Percentiles rank a stretch among this genome's conserved stretches.
These are phyloP conservation scores for Simalia tracyae DNA, from an alignment of 2,797 vertebrate species.

Conservation along the genomic window DNA sequence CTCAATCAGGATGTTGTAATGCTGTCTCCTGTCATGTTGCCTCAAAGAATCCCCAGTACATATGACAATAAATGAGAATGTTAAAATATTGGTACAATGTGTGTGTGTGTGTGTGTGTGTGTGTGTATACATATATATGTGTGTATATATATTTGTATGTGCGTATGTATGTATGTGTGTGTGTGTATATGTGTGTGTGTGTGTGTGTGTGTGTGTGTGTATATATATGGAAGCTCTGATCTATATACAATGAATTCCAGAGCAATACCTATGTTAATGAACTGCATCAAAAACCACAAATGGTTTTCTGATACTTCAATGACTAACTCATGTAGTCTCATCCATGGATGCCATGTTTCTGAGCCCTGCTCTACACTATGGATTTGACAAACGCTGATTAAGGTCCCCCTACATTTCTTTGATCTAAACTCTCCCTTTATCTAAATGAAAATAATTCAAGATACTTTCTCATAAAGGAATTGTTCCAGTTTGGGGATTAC, in stretches of 20 bases:
- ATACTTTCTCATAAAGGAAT: not conserved
- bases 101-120: too few species aligned
- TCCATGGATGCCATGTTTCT: not conserved
- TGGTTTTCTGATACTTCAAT: not conserved
- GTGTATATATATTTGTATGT: too few species aligned
- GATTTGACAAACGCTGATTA: not conserved
- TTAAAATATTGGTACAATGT: too few species aligned
- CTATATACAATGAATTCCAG: not conserved
- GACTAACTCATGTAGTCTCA: not conserved
- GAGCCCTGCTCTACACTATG: not conserved
- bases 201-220: too few species aligned
- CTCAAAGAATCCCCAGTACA: too few species aligned
- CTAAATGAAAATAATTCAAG: not conserved
- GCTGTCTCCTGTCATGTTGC: too few species aligned
- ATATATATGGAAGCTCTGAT: not conserved
- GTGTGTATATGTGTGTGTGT: too few species aligned
- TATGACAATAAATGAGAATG: too few species aligned
- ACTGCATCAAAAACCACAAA: not conserved
- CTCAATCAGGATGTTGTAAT: not conserved
- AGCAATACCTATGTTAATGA: not conserved
- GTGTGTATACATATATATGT: too few species aligned
- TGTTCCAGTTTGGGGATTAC: not conserved
- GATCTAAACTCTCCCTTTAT: not conserved
- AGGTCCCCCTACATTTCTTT: not conserved
- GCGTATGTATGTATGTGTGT: too few species aligned